These are phyloP conservation scores for Zeuzera pyrina DNA, from an alignment of 2,888 invertebrate species.

Conservation along the genomic window DNA sequence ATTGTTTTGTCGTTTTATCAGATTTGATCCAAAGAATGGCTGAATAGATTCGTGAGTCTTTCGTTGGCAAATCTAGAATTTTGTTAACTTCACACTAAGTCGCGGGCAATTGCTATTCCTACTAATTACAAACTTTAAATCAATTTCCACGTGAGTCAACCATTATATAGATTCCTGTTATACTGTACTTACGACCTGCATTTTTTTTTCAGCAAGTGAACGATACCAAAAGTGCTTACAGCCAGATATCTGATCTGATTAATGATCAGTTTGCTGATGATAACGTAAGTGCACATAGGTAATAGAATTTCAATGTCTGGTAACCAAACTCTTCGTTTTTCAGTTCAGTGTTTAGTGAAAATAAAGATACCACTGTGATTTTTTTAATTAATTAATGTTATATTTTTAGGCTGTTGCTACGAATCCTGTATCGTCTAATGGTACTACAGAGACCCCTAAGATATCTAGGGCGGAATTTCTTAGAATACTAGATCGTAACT, in stretches of 20 bases:
- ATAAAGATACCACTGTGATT: background rate
- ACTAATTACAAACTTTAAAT: too few species aligned
- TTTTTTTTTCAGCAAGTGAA: constrained; percentile 61
- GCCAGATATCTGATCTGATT: constrained; percentile 55
- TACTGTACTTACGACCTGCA: too few species aligned
- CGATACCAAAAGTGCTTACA: constrained; percentile 66
- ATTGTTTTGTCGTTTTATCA: too few species aligned
- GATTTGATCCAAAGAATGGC: too few species aligned
- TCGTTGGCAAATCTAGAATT: too few species aligned
- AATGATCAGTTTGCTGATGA: constrained; percentile 54
- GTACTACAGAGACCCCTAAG: constrained; percentile 52
- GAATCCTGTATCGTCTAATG: constrained; percentile 33
- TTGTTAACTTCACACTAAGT: too few species aligned
- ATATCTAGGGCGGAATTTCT: constrained; percentile 57
- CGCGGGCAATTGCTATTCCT: too few species aligned
- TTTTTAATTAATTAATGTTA: constrained; percentile 3
- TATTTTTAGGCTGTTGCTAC: constrained; percentile 28
- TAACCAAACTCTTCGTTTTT: background rate
- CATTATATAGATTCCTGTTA: too few species aligned
- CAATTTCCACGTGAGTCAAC: too few species aligned
- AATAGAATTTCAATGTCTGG: background rate
- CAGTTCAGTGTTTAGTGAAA: background rate
- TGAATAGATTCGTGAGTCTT: too few species aligned
- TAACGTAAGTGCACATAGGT: constrained; percentile 39
- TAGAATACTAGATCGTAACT: constrained; percentile 57